Evolutionary conservation across 1,140 invertebrate genomes (phyloP).

Genomic region (Bombus difficillimus): DNA sequence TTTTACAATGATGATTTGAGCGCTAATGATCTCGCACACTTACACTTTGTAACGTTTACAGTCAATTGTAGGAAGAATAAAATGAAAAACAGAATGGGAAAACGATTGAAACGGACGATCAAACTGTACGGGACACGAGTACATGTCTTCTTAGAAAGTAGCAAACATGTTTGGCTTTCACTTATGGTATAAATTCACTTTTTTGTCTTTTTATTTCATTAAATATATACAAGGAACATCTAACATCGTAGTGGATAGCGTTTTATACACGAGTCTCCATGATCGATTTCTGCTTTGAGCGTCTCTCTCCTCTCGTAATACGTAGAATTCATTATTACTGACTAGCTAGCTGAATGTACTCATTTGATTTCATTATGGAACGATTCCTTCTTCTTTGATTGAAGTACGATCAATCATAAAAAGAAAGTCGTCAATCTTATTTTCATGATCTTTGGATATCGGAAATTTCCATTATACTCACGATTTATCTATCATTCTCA

Average conservation of each 20-base stretch:
- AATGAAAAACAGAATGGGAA: constrained; percentile 9
- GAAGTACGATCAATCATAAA: constrained; percentile 54
- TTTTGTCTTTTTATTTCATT: not conserved
- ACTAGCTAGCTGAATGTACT: constrained; percentile 57
- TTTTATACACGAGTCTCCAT: constrained; percentile 75
- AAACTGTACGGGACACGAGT: constrained; percentile 64
- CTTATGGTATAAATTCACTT: constrained; percentile 74
- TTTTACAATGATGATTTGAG: constrained; percentile 1
- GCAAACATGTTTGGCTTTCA: constrained; percentile 69
- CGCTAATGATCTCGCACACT: constrained; percentile 20
- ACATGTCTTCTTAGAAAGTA: constrained; percentile 66
- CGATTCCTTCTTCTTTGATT: constrained; percentile 64
- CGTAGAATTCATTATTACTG: constrained; percentile 66
- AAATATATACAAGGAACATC: constrained; percentile 80
- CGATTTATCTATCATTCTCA: not conserved
- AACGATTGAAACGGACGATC: constrained; percentile 41
- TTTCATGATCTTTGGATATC: not conserved
- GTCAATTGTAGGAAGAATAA: constrained; percentile 15
- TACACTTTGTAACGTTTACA: constrained; percentile 31
- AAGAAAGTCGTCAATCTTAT: not conserved
- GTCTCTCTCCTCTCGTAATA: constrained; percentile 54
- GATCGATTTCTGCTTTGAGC: constrained; percentile 70
- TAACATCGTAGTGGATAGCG: constrained; percentile 76
- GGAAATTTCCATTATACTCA: not conserved
- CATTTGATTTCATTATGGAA: constrained; percentile 45